Evolutionary conservation across 1,140 invertebrate species (phyloP).

Genomic region (Scaptomyza graminum): DNA sequence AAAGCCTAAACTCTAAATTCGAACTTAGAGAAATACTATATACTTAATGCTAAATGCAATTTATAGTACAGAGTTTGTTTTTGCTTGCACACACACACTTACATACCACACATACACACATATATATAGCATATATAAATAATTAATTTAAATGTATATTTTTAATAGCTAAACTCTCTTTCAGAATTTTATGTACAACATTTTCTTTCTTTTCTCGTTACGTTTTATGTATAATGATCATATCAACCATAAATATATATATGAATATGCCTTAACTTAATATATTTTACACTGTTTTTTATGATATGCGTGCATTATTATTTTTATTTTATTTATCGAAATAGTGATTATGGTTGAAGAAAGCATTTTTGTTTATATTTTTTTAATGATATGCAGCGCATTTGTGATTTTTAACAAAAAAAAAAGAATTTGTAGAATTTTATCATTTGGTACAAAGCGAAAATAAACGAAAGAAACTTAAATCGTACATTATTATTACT

Average conservation of each 20-base stretch:
- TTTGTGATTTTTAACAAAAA: conserved; percentile 18
- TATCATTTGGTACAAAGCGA: conserved; percentile 67
- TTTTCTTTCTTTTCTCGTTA: conserved; percentile 16
- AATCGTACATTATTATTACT: conserved; percentile 13
- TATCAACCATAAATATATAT: conserved; percentile 30
- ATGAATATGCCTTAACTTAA: conserved; percentile 25
- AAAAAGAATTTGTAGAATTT: conserved; percentile 1
- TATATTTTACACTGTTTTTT: conserved; percentile 60
- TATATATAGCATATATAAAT: conserved; percentile 48
- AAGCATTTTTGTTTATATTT: conserved; percentile 37
- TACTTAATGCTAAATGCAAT: conserved; percentile 71
- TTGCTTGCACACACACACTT: conserved; percentile 39
- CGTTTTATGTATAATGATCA: conserved; percentile 8
- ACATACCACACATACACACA: conserved; percentile 37
- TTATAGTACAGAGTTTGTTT: conserved; percentile 74
- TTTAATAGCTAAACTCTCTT: conserved; percentile 64
- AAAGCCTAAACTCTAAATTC: conserved; percentile 68
- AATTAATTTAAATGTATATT: conserved; percentile 77
- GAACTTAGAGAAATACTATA: conserved; percentile 51
- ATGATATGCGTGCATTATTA: conserved; percentile 72
- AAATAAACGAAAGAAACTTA: conserved; percentile 24
- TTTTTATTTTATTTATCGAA: conserved; percentile 68
- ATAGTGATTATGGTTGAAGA: conserved; percentile 38
- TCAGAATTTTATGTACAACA: conserved; percentile 54
- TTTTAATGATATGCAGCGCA: conserved; percentile 65